Conservation (phyloP, 2,113 vertebrate genomes). For the Lontra canadensis region DNA sequence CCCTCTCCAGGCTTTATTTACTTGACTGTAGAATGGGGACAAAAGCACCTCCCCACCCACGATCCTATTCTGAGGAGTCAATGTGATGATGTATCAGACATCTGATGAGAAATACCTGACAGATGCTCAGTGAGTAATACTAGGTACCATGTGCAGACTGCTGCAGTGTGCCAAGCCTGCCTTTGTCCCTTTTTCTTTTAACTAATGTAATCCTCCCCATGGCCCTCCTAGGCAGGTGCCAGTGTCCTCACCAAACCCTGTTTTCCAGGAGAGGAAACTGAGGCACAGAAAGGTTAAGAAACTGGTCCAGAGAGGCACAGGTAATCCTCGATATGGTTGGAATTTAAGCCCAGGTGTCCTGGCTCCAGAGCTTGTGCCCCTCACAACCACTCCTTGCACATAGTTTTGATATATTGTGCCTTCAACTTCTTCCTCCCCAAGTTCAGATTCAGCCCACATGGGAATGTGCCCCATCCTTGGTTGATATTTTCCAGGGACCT, state of each 20-base stretch:
- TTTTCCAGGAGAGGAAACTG: neutral
- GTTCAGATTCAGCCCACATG: neutral
- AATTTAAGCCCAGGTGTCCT: neutral
- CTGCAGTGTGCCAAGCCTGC: neutral
- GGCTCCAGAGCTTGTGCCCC: neutral
- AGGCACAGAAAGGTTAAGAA: neutral
- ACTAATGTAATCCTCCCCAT: neutral
- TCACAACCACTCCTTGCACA: neutral
- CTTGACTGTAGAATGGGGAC: neutral
- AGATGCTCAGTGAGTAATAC: neutral
- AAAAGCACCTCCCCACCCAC: neutral
- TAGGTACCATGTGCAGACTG: no score
- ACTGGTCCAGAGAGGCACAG: neutral
- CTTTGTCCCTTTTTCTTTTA: neutral
- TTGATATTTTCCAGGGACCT: neutral
- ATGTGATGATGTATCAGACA: neutral
- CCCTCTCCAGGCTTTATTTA: neutral
- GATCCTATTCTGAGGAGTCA: neutral
- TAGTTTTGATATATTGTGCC: neutral
- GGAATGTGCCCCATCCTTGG: neutral
- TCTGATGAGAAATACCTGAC: neutral
- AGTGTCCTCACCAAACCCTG: neutral
- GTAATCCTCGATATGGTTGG: neutral
- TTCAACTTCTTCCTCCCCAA: neutral
- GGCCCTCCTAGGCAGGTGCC: neutral